Evolutionary conservation across 2,888 invertebrate genomes (phyloP), one percentile per base, ranked within the genome.

Genomic region (Epirrhoe tristata): DNA sequence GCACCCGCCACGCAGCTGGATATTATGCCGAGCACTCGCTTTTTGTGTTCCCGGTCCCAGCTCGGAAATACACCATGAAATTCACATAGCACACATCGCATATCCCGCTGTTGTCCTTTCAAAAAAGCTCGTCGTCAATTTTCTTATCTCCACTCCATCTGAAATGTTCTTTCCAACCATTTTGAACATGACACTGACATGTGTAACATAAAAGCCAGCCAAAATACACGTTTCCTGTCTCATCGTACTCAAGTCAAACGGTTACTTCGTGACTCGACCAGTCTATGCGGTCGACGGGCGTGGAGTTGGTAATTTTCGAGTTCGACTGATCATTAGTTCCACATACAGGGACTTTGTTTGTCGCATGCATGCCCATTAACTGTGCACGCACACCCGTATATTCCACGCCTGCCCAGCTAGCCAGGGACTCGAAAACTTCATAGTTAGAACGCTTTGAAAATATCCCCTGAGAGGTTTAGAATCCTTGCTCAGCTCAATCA

Each of bases 281-380:
- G 84, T 85, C 86, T 84, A 82, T 81, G 84, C 83, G 85, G 83
- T 81, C 81, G 81, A 71, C 77, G 74, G 73, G 78, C 78, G 75
- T 80, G 79, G 76, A 78, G 81, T 82, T 79, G 75, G 90, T 90
- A 90, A 91, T 92, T 91, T 89, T 88, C 91, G 86, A 85, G 84
- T 87, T 86, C 85, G 85, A 89, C 88, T 89, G 88, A 89, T 89
- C 92, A 92, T 93, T 93, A 92, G 90, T 90, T 85, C 84, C 87
- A 84, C 81, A 78, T 85, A 84, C 86, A 89, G 86, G 82, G 83
- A 82, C 84, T 82, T 82, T 87, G 48, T 48, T 84, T 84, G 86
- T 87, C 88, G 85, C 86, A 82, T 82, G 81, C 87, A 82, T 81
- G 80, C 81, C 85, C 85, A 89, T 92, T 90, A 90, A 85, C 82